Base-by-base conservation (phyloP, 2,888 invertebrate species). In the Tigriopus californicus region DNA sequence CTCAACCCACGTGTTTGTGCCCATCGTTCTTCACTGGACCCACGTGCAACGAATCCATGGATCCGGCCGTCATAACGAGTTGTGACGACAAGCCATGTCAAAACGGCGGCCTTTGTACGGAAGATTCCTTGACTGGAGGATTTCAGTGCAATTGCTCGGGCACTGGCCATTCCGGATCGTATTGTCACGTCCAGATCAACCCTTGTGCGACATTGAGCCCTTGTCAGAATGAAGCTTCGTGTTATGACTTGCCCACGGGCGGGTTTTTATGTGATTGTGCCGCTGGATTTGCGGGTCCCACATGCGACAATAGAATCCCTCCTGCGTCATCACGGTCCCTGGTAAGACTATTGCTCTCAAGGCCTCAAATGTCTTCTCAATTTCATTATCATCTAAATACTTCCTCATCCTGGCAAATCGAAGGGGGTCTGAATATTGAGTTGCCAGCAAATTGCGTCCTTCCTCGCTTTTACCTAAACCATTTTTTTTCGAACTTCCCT, bases 261-360 rank as follows among this genome's bases (percentile, higher is more conserved):
- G 72, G 70, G 63, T 81, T 74, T 73, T 74, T 72, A 57, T 89
- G 88, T 71, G 79, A 85, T 69, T 89, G 88, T 67, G 69, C 69
- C 2, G 74, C 82, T 67, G 88, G 88, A 60, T 85, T 83, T 70
- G 86, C 86, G 67, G 89, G 89, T 41, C 81, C 85, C 67, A 82
- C 83, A 67, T 90, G 90, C 69, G 86, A 88, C 20, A 56, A 56
- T 12, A 46, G 25, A 5, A 25, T 52, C 52, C 33, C 52, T n/a
- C 11, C n/a, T 13, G 33, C 22, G 15, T 20, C 52, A 18, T 22
- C 56, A 11, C 54, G 41, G 8, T 18, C 41, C n/a, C 41, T 15
- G 54, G 54, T 54, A 54, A 54, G 54, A 40, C 8, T n/a, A 33
- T 33, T 33, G 33, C 33, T 33, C 33, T 33, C 33, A 33, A 33